Evolutionary conservation across 2,888 invertebrate genomes (phyloP), one percentile per base, ranked within the genome.

Genomic region (Rhamnusium bicolor): DNA sequence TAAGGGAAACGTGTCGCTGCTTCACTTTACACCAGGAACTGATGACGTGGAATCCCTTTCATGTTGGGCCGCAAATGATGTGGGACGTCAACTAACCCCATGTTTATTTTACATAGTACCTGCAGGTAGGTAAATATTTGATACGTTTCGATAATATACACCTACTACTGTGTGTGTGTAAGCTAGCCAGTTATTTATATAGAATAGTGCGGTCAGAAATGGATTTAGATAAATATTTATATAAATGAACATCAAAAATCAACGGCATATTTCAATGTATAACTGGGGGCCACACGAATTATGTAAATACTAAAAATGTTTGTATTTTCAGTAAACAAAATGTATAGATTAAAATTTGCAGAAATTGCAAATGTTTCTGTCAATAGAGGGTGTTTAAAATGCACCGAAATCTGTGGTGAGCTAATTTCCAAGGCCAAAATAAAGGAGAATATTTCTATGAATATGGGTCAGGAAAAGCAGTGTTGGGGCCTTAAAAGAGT

Each of bases 21-120:
- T 94, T 77, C 90, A 90, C 76, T 92, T 92, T 84, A 89, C 89
- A 6, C 90, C 91, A n/a, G 85, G 82, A n/a, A 80, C 81, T 2
- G 80, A 86, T 58, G 96, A 96, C 84, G 91, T 95, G 79, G 96
- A 96, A 74, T 95, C 95, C 82, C 89, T 96, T 19, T 94, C 95
- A 4, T 97, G 97, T 86, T 96, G 96, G 96, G 96, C 96, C 3
- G 93, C 93, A 86, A 96, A 96, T 86, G 92, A 91, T 77, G 93
- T 96, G 14, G 96, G 96, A 27, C 92, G 93, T 79, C 96, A 96
- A 88, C 90, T 91, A 77, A 91, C 91, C 75, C 96, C 97, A 0
- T 97, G 97, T 84, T 88, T 95, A 68, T 95, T 96, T 86, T 93
- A 94, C 88, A 92, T 96, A 71, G 90, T 95, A 83, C 94, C 94